A percentile compares a stretch with the other conserved stretches of the same genome.
Evolutionary conservation across 2,113 vertebrate genomes (phyloP).

Genomic region (Chamaetylas fuelleborni): DNA sequence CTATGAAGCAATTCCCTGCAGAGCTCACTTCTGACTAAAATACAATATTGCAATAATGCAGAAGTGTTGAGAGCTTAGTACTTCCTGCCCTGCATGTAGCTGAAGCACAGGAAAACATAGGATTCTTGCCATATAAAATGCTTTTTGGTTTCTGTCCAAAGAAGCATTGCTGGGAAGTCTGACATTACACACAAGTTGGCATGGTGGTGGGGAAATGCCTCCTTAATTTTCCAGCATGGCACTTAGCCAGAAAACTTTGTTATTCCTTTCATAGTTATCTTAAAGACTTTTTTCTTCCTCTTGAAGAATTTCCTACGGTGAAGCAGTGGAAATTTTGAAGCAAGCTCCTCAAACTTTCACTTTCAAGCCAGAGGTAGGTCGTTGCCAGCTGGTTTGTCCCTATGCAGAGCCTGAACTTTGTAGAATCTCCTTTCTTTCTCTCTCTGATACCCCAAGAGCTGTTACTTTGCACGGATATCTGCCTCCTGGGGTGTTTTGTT

Average conservation of each 20-base stretch:
- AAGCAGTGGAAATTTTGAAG: conserved; percentile 88
- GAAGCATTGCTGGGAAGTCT: conserved; percentile 39
- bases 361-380: conserved; percentile 84
- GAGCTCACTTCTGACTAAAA: not conserved
- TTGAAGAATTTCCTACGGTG: conserved; percentile 87
- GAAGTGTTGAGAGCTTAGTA: not conserved
- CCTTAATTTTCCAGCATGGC: not conserved
- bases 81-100: not conserved
- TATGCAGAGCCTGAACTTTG: not conserved
- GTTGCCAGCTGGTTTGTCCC: not conserved
- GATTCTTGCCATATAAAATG: conserved; percentile 13
- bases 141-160: conserved; percentile 18
- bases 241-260: conserved; percentile 14
- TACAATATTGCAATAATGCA: not conserved
- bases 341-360: conserved; percentile 78
- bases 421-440: not conserved
- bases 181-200: conserved; percentile 36
- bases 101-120: not conserved
- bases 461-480: not conserved
- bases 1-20: not conserved
- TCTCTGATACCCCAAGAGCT: not conserved
- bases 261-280: conserved; percentile 18
- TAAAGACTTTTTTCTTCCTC: not conserved
- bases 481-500: not conserved
- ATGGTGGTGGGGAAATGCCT: conserved; percentile 27